These are phyloP conservation scores for Spea multiplicata DNA, from an alignment of 2,113 vertebrate genomes.

Conservation along the genomic window DNA sequence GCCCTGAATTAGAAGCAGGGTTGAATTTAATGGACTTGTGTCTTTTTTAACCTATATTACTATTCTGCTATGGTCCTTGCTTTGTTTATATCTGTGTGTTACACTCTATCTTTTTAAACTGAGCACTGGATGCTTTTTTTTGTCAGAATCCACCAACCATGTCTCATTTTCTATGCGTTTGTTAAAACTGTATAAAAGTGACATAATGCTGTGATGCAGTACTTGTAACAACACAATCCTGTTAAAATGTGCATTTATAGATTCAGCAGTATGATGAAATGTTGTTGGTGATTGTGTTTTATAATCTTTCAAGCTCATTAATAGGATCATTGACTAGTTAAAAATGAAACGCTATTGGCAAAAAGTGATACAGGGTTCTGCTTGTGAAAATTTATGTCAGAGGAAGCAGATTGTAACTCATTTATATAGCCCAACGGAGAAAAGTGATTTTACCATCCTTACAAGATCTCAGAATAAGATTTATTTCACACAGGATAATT, in stretches of 20 bases:
- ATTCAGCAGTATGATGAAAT: conserved; percentile 18
- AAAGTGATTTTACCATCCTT: conserved; percentile 27
- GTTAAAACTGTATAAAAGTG: neutral
- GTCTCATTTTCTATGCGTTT: neutral
- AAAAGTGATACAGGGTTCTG: conserved; percentile 18
- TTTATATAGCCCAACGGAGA: conserved; percentile 20
- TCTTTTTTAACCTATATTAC: too few relatives aligned
- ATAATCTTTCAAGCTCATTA: conserved; percentile 29
- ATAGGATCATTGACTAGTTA: conserved; percentile 35
- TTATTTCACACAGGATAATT: conserved; percentile 5
- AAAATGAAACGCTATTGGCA: conserved; percentile 38
- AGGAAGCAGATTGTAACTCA: conserved; percentile 19
- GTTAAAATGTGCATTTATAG: conserved; percentile 17
- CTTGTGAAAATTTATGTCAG: conserved; percentile 26
- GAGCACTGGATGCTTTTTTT: too few relatives aligned
- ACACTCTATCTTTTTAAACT: too few relatives aligned
- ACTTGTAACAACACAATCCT: neutral
- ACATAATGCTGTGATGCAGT: conserved; percentile 7
- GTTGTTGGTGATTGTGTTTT: conserved; percentile 19
- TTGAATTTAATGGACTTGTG: too few relatives aligned
- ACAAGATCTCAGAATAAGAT: conserved; percentile 18
- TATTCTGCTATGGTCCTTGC: too few relatives aligned
- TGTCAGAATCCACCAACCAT: too few relatives aligned
- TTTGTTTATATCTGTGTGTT: too few relatives aligned
- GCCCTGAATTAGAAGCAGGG: too few relatives aligned